These are phyloP conservation scores for Drosophila watanabei DNA, from an alignment of 1,140 invertebrate genomes.

Conservation along the genomic window DNA sequence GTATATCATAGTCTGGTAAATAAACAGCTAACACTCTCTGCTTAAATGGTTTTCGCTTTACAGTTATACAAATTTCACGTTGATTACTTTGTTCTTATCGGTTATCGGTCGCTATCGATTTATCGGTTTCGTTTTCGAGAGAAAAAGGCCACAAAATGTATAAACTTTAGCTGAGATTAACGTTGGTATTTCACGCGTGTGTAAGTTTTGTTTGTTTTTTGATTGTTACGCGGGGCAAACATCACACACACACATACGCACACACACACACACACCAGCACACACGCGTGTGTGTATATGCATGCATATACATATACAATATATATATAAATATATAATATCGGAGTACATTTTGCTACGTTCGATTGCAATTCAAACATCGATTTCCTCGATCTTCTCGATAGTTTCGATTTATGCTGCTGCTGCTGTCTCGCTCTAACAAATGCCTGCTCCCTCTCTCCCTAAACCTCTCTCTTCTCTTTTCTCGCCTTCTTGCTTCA, in stretches of 20 bases:
- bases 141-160: constrained; percentile 82
- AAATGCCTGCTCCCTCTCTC: constrained; percentile 41
- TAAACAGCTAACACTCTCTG: constrained; percentile 58
- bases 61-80: constrained; percentile 44
- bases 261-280: constrained; percentile 38
- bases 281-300: constrained; percentile 31
- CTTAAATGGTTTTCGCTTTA: constrained; percentile 36
- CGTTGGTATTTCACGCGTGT: constrained; percentile 28
- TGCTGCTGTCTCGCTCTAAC: constrained; percentile 48
- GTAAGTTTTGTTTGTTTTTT: constrained; percentile 26
- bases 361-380: constrained; percentile 32
- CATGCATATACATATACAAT: constrained; percentile 41
- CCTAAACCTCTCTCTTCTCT: constrained; percentile 12
- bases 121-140: constrained; percentile 43
- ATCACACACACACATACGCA: constrained; percentile 32
- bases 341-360: constrained; percentile 79
- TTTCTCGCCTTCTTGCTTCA: neutral
- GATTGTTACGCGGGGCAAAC: constrained; percentile 44
- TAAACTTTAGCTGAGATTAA: constrained; percentile 54
- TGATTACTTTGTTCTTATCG: constrained; percentile 28
- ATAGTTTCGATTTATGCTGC: constrained; percentile 23
- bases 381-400: constrained; percentile 41
- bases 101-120: constrained; percentile 29
- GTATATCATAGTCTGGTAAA: constrained; percentile 28
- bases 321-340: constrained; percentile 60